Conservation (phyloP, 1,140 invertebrate genomes). For the Chionoecetes opilio region DNA sequence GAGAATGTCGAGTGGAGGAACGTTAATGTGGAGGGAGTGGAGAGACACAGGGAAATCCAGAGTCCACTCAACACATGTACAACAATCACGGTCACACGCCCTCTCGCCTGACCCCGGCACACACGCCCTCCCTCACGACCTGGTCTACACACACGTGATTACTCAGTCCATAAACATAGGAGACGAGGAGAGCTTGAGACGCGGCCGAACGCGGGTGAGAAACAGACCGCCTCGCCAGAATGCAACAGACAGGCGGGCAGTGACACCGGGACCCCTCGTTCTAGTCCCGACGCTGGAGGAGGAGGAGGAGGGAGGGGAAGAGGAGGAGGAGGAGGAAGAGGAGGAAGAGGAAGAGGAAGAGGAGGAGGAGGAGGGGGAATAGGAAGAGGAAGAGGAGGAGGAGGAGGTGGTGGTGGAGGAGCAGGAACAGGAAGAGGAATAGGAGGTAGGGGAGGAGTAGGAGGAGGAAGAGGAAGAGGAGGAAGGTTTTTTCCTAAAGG, state of each 20-base stretch:
- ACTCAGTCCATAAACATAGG: slow-evolving; percentile 16
- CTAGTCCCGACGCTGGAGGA: no score
- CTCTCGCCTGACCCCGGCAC: slow-evolving; percentile 2
- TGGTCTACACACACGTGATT: not conserved
- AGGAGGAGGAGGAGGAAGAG: no score
- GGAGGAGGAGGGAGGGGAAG: no score
- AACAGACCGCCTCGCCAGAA: not conserved
- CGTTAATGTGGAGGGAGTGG: not conserved
- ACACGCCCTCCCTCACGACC: not conserved
- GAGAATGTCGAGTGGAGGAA: not conserved
- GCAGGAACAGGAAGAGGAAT: no score
- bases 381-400: no score
- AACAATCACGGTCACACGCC: slow-evolving; percentile 3
- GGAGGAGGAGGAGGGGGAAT: not conserved
- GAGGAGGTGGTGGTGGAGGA: no score
- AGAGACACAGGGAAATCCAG: not conserved
- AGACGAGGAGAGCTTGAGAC: not conserved
- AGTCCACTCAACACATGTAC: not conserved
- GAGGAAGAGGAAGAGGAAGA: not conserved
- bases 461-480: not conserved
- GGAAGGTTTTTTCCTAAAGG: no score
- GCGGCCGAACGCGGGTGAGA: not conserved
- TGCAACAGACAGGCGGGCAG: not conserved
- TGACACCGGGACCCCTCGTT: not conserved
- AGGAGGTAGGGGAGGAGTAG: not conserved